These are phyloP conservation scores for Staurois parvus DNA, from an alignment of 2,797 vertebrate species.

Conservation along the genomic window DNA sequence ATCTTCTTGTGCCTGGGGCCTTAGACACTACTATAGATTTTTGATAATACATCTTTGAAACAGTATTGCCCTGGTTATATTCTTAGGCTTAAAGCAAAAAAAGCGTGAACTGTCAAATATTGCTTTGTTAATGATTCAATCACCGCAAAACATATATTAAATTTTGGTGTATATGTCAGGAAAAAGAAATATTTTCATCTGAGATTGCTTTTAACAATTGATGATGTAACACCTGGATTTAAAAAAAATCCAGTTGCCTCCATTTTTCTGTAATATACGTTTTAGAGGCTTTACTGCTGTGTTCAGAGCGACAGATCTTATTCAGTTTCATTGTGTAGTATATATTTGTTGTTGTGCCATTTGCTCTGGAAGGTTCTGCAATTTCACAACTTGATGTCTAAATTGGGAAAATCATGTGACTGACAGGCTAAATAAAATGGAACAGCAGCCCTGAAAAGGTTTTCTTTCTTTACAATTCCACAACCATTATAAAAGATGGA, in stretches of 20 bases:
- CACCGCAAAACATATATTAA: background rate
- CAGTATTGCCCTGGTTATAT: background rate
- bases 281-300: background rate
- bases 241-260: background rate
- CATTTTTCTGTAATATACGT: background rate
- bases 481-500: constrained; percentile 60
- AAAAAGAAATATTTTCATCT: background rate
- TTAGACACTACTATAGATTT: background rate
- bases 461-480: constrained; percentile 60
- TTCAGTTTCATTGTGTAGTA: constrained; percentile 24
- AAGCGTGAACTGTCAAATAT: background rate
- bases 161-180: background rate
- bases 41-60: constrained; percentile 5
- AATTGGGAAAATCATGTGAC: constrained; percentile 58
- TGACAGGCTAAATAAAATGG: constrained; percentile 61
- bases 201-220: constrained; percentile 20
- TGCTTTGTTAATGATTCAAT: background rate
- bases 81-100: background rate
- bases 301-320: constrained; percentile 25
- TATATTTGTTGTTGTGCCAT: constrained; percentile 45
- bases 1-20: background rate
- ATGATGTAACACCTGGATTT: background rate
- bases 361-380: constrained; percentile 52
- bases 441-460: constrained; percentile 52
- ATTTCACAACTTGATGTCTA: constrained; percentile 60